Base-by-base conservation (phyloP, 2,888 invertebrate species). In the Drosophila hamatofila region DNA sequence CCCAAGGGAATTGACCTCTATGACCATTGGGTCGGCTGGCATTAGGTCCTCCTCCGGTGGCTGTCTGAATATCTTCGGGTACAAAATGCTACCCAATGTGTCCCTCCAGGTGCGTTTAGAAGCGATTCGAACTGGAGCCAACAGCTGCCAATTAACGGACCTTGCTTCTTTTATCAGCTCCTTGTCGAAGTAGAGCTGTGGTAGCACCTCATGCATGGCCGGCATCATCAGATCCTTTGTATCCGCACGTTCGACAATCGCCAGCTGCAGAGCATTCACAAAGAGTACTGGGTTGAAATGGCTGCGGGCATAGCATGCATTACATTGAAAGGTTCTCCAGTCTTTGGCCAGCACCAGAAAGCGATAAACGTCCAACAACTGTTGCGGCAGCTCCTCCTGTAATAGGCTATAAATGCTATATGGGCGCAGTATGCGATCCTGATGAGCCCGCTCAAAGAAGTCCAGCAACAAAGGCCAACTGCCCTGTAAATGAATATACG, bases 241-340 rank as follows among this genome's bases (percentile, higher is more conserved):
- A 89, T 96, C 96, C 6, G 89, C 84, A 33, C 96, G 94, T 88
- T 95, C 95, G 87, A 95, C 93, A 48, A 96, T 93, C 59, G 96
- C 96, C 60, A 94, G 93, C 57, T 94, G 94, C 63, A 96, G 92
- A 3, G 96, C 95, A 84, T 96, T 95, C 54, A 96, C 94, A 92
- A 96, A 96, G 93, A 96, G 95, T 78, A 95, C 95, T 71, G 95
- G 95, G 93, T 97, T 96, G 74, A 96, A 94, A 84, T 95, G 93
- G 72, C 95, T 94, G 41, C 96, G 95, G 42, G 96, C 94, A 95
- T 95, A 96, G 49, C 86, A 81, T 6, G 91, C 87, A 51, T 91
- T 94, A 65, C 94, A 94, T 91, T 94, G 94, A 92, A 95, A 95
- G 59, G 94, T 94, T 0, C 94, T 93, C 83, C 94, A 95, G 91